Evolutionary conservation across 2,113 vertebrate genomes (phyloP).

Genomic region (Ranitomeya variabilis): DNA sequence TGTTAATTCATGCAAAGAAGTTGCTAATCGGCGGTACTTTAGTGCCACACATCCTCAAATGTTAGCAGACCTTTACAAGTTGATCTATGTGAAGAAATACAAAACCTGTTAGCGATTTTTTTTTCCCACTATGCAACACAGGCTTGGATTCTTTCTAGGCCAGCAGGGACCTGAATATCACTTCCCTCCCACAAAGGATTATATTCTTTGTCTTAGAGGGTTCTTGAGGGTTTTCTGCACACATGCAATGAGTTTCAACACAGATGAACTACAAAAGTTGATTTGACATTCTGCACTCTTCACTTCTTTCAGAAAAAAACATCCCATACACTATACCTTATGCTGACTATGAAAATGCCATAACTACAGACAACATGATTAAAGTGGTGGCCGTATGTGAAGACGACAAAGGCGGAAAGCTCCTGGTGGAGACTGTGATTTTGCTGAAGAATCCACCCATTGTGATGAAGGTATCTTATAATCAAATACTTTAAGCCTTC

Average conservation of each 20-base stretch:
- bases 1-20: too few species aligned
- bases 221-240: background rate
- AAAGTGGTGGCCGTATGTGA: slow-evolving; percentile 72
- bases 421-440: slow-evolving; percentile 70
- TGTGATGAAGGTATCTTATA: slow-evolving; percentile 67
- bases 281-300: background rate
- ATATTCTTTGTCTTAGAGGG: too few species aligned
- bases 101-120: too few species aligned
- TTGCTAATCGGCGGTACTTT: too few species aligned
- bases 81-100: too few species aligned
- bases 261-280: background rate
- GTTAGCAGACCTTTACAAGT: too few species aligned
- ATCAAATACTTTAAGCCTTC: background rate
- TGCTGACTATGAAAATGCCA: slow-evolving; percentile 66
- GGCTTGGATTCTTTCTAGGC: too few species aligned
- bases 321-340: slow-evolving; percentile 70
- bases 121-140: too few species aligned
- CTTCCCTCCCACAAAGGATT: too few species aligned
- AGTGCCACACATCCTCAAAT: too few species aligned
- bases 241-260: background rate
- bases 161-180: too few species aligned
- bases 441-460: slow-evolving; percentile 71
- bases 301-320: slow-evolving; percentile 65
- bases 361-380: slow-evolving; percentile 76
- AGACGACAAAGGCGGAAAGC: slow-evolving; percentile 60